Evolutionary conservation across 2,113 vertebrate genomes (phyloP), one percentile per base, ranked within the genome.

Genomic region (Erythrocercus mccallii): DNA sequence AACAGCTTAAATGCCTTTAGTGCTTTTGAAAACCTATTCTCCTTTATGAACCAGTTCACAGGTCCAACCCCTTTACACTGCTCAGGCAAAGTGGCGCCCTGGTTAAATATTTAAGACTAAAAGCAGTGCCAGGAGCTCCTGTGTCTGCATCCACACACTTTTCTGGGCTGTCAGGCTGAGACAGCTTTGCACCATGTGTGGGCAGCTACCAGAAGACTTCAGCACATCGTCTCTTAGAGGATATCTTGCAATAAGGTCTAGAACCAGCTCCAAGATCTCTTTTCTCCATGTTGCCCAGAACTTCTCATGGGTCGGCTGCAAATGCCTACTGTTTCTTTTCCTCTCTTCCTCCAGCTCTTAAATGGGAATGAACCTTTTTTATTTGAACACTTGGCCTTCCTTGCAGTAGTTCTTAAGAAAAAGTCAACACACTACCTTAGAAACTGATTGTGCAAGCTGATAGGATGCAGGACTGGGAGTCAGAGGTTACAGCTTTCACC

Each of bases 11-110:
- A 70, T 51, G 58, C 24, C 74, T 74, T 54, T 13, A n/a, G 68
- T 68, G 85, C 54, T 73, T 76, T 60, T 91, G 91, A 94, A 96
- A 95, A 80, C 47, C 15, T 91, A 58, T 56, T 87, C 62, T 73
- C 71, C 70, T 92, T 93, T 88, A 70, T 27, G 60, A 93, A 88
- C 9, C 35, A 47, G 27, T 65, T 72, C 58, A 69, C 61, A 62
- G 35, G 22, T 35, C 50, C 71, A 69, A 45, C 30, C 38, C 10
- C 20, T 50, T 40, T 5, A 38, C 86, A n/a, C 22, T 4, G 40
- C 81, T 71, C 42, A 10, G 69, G 69, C 65, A 38, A 57, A 42
- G 40, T 1, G 24, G 31, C 0, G 0, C 77, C 72, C 69, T 58
- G 77, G 21, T 62, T 62, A 71, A 42, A 33, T 40, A 16, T 73